These are phyloP conservation scores for Piaya cayana DNA, from an alignment of 2,113 vertebrate genomes.

Conservation along the genomic window DNA sequence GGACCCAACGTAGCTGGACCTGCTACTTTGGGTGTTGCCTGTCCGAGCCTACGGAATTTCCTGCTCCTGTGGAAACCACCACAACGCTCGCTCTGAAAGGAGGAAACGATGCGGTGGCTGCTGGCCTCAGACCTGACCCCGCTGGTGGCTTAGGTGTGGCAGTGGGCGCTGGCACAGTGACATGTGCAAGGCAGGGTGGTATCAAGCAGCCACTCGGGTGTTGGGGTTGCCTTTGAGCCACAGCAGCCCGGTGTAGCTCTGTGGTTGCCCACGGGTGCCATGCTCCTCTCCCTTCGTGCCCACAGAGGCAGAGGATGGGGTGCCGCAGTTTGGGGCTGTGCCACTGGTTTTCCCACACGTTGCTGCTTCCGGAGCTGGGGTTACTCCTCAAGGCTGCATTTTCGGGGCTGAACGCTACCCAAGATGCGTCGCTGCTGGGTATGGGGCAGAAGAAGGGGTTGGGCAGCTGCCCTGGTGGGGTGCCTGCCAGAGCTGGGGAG, in stretches of 20 bases:
- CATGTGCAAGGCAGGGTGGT: fast-evolving
- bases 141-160: fast-evolving
- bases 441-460: fast-evolving
- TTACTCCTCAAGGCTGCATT: neutral
- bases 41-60: fast-evolving
- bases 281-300: neutral
- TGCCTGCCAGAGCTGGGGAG: neutral
- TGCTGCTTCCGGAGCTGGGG: neutral
- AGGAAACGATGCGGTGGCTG: fast-evolving
- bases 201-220: fast-evolving
- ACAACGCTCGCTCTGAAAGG: fast-evolving
- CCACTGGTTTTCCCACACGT: fast-evolving
- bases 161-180: neutral
- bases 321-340: neutral
- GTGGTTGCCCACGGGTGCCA: fast-evolving
- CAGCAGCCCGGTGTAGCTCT: fast-evolving
- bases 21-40: fast-evolving
- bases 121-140: neutral
- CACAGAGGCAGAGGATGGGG: fast-evolving
- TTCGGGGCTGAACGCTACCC: neutral
- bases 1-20: neutral
- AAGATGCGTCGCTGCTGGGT: fast-evolving
- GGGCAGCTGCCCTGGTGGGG: neutral
- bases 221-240: fast-evolving
- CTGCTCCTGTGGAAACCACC: neutral